Evolutionary conservation across 2,888 invertebrate genomes (phyloP), one percentile per base, ranked within the genome.

Genomic region (Ichneumon xanthorius): DNA sequence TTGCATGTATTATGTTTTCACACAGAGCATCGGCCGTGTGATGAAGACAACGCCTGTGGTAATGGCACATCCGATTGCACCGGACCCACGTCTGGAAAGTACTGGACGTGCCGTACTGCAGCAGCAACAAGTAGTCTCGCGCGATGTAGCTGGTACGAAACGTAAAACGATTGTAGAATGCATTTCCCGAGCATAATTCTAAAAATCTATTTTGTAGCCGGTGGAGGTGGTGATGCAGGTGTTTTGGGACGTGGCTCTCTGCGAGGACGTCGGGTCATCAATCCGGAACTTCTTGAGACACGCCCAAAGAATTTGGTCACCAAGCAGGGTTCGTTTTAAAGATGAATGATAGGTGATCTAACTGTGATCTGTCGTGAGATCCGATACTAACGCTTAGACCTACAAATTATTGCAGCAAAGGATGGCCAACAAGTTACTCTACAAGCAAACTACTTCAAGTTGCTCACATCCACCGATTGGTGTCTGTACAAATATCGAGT

Each of bases 401-500:
- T 11, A 80, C 19, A 16, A 55, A 55, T 65, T 88, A 94, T 6
- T 9, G 16, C 88, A 96, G 97, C 96, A 0, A 70, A 71, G 0
- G 86, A 92, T n/a, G 97, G 97, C 0, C 89, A 81, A 0, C 93
- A 92, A 0, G 89, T 96, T 0, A 92, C 94, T 75, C 88, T 97
- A 0, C 77, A 92, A 0, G 95, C 97, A 0, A 97, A 97, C 90
- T 97, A 97, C 87, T 97, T 97, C 88, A 94, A 95, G 0, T 92
- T 97, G 0, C 80, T 96, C 1, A 96, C 96, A 1, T 95, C 95
- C 0, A 95, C 96, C 0, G 95, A 96, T 71, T 97, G 97, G 97
- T 94, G 95, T 0, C 93, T 98, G 0, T 96, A 95, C 88, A 97
- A 97, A 85, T 97, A 97, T 91, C 95, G 96, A 2, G 97, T 98